Conservation (phyloP, 2,113 vertebrate genomes). For the Laterallus jamaicensis region DNA sequence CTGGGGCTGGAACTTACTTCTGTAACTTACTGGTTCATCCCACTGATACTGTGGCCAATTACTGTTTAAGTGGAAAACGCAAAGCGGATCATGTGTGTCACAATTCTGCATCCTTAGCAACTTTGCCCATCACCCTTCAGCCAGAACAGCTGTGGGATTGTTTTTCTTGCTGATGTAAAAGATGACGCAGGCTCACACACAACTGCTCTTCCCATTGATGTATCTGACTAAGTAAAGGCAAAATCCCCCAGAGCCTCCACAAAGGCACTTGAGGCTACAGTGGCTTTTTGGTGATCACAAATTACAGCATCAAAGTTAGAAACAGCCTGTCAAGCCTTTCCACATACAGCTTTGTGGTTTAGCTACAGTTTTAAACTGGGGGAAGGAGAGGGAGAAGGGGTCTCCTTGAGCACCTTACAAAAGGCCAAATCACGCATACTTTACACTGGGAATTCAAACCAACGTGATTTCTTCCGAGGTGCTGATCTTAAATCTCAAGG, state of each 20-base stretch:
- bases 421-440: background rate
- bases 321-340: background rate
- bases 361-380: background rate
- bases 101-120: background rate
- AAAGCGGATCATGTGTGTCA: background rate
- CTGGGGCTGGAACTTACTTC: background rate
- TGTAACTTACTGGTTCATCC: background rate
- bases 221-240: background rate
- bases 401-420: background rate
- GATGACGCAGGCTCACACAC: background rate
- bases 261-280: background rate
- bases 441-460: background rate
- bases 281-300: background rate
- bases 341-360: rapidly evolving
- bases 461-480: background rate
- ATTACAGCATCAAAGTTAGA: background rate
- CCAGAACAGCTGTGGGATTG: background rate
- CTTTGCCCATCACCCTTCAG: background rate
- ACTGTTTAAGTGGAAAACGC: background rate
- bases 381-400: background rate
- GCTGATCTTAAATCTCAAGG: background rate
- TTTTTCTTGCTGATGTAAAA: background rate
- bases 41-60: background rate
- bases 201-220: background rate
- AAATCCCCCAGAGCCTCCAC: background rate